A percentile compares a stretch with the other conserved stretches of the same genome.
Evolutionary conservation across 2,113 vertebrate genomes (phyloP).

Genomic region (Setophaga kirtlandii): DNA sequence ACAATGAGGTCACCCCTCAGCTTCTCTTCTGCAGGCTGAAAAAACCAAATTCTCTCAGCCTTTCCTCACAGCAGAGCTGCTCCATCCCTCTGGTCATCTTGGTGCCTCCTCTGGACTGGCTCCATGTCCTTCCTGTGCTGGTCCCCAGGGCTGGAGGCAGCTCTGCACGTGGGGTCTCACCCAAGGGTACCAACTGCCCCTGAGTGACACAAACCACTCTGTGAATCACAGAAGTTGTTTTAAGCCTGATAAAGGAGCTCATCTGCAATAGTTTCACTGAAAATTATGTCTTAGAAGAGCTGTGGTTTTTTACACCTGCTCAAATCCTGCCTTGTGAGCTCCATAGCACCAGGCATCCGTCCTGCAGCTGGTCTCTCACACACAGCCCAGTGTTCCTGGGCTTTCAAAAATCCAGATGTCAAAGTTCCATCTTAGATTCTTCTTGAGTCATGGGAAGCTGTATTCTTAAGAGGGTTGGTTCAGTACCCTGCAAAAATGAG

Average conservation of each 20-base stretch:
- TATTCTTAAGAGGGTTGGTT: background rate
- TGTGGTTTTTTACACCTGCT: background rate
- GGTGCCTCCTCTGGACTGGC: background rate
- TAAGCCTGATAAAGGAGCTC: background rate
- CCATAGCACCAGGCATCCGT: rapidly evolving
- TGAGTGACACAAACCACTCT: background rate
- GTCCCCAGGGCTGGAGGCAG: background rate
- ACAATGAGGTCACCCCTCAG: rapidly evolving
- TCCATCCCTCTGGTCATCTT: background rate
- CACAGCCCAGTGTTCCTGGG: background rate
- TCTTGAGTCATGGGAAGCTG: background rate
- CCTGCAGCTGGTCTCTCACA: background rate
- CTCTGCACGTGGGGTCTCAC: background rate
- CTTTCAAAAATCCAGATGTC: background rate
- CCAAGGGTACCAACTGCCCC: background rate
- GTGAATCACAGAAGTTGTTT: background rate
- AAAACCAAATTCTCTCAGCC: background rate
- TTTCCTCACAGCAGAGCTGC: background rate
- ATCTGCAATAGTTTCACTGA: background rate
- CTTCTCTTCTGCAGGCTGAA: background rate
- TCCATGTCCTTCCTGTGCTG: background rate
- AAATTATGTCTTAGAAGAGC: background rate
- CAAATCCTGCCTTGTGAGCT: background rate
- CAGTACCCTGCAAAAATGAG: background rate
- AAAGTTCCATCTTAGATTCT: background rate